Percentiles rank a stretch among this genome's conserved stretches.
Evolutionary conservation across 2,888 invertebrate species (phyloP).

Genomic region (Leptarthrus brevirostris): DNA sequence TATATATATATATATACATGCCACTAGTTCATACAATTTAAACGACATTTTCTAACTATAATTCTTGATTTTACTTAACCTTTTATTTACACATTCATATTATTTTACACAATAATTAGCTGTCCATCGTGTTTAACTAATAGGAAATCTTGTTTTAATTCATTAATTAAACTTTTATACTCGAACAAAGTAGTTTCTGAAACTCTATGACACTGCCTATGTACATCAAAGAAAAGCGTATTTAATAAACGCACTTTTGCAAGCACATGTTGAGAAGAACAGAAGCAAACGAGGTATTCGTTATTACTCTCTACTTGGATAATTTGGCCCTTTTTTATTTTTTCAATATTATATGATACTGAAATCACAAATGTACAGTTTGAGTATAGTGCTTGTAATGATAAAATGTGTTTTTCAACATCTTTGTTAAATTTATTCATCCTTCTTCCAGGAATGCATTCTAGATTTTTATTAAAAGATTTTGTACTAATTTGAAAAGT

Average conservation of each 20-base stretch:
- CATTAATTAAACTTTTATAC: constrained; percentile 2
- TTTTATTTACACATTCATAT: background rate
- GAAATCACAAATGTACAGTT: background rate
- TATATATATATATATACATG: too few species aligned
- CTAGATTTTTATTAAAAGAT: too few species aligned
- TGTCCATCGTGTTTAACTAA: constrained; percentile 11
- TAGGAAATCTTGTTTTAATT: constrained; percentile 7
- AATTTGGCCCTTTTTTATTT: constrained; percentile 5
- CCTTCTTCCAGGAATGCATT: too few species aligned
- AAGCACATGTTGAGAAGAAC: constrained; percentile 5
- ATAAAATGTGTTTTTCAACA: too few species aligned
- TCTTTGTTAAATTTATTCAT: too few species aligned
- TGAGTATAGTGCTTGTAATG: too few species aligned
- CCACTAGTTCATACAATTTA: too few species aligned
- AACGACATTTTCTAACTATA: too few species aligned
- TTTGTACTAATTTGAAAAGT: too few species aligned
- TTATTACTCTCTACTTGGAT: constrained; percentile 16
- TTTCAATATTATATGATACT: background rate
- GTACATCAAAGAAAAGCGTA: constrained; percentile 22
- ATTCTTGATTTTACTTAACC: too few species aligned
- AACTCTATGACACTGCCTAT: constrained; percentile 11
- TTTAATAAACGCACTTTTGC: constrained; percentile 1
- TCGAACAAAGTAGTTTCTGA: constrained; percentile 7
- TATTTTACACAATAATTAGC: constrained; percentile 18
- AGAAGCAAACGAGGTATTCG: background rate